Percentiles rank a stretch among this genome's conserved stretches.
These are phyloP conservation scores for Pinna nobilis DNA, from an alignment of 1,140 invertebrate species.

Conservation along the genomic window DNA sequence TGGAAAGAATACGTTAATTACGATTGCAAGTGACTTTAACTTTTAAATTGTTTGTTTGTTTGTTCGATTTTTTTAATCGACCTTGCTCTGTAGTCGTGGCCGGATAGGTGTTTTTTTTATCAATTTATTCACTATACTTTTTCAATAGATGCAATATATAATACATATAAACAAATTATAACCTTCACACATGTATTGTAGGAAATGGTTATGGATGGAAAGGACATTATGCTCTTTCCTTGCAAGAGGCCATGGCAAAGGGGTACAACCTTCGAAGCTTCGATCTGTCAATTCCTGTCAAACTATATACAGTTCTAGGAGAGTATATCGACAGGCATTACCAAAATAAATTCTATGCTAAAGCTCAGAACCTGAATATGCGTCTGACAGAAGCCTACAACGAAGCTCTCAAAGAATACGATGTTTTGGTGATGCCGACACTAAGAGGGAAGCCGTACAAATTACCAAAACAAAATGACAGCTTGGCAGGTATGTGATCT, in stretches of 20 bases:
- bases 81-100: neutral
- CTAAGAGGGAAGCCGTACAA: constrained; percentile 1
- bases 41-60: neutral
- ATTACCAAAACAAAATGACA: constrained; percentile 7
- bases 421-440: constrained; percentile 43
- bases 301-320: constrained; percentile 11
- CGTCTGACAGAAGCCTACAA: constrained; percentile 23
- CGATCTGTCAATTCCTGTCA: constrained; percentile 7
- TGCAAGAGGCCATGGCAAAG: constrained; percentile 13
- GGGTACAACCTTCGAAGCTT: constrained; percentile 7
- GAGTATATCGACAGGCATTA: constrained; percentile 33
- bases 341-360: constrained; percentile 33
- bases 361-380: constrained; percentile 27
- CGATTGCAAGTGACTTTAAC: neutral
- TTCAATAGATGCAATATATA: neutral
- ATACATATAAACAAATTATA: too few species aligned
- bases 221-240: constrained; percentile 15
- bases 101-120: neutral
- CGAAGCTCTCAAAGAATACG: constrained; percentile 16
- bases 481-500: neutral
- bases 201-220: constrained; percentile 30
- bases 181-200: neutral
- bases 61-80: neutral
- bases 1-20: too few species aligned
- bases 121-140: neutral